Base-by-base conservation (phyloP, 1,140 invertebrate genomes). In the Solenopsis invicta region DNA sequence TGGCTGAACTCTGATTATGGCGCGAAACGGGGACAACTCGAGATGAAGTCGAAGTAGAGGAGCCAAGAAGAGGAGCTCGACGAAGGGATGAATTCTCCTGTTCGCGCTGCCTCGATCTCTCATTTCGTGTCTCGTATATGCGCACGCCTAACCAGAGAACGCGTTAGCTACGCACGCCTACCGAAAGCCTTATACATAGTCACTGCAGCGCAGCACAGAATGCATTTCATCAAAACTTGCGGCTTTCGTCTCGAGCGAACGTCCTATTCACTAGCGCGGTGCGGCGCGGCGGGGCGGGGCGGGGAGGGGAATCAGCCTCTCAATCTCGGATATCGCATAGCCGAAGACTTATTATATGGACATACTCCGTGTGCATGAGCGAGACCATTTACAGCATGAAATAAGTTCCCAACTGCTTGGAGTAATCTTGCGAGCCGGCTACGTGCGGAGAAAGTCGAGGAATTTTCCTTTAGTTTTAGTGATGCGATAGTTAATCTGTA, bases 201-300 rank as follows among this genome's bases (percentile, higher is more conserved):
- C 75, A 21, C 16, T 18, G 54, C 50, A 21, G 54, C 56, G 21
- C 74, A 48, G 45, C 75, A 37, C 56, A 78, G 78, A 81, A 89
- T 85, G 85, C 89, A 87, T 92, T 92, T 92, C 89, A 92, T 92
- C 91, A 88, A 92, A 92, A 92, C 90, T 92, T 92, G 91, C 74
- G 86, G 88, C 78, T 90, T 82, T 86, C 62, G 45, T 64, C 61
- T 66, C 41, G 75, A 50, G 34, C 84, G 75, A 34, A 18, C 9
- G 18, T 10, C 41, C 66, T 45, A 69, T 89, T 85, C 86, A 85
- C 12, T 21, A 45, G 8, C 18, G 24, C 48, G n/a, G n/a, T n/a
- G 64, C 4, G 18, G 6, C 18, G 52, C 37, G 78, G n/a, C n/a
- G n/a, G n/a, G n/a, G n/a, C n/a, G n/a, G n/a, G n/a, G n/a, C n/a